Conservation (phyloP, 1,140 invertebrate species). For the Atopsyche davidsoni region DNA sequence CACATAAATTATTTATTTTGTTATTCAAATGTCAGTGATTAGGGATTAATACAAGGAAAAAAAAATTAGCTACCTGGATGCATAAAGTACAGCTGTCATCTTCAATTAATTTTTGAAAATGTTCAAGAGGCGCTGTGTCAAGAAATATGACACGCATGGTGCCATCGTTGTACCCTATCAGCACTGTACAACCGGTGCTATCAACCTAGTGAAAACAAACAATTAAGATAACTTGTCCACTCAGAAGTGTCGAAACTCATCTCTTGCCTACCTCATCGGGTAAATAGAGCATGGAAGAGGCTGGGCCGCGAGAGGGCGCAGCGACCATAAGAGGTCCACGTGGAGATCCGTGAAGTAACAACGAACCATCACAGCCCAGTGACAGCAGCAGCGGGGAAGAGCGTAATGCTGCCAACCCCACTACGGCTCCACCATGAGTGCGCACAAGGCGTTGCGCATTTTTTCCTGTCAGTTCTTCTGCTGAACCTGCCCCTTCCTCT, state of each 20-base stretch:
- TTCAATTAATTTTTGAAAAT: neutral
- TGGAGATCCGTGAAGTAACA: slow-evolving; percentile 9
- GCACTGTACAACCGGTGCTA: slow-evolving; percentile 6
- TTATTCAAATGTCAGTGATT: neutral
- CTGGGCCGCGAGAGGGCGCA: neutral
- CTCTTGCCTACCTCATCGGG: slow-evolving; percentile 6
- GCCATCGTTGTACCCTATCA: slow-evolving; percentile 6
- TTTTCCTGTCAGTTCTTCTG: neutral
- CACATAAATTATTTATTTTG: neutral
- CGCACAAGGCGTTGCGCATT: slow-evolving; percentile 9
- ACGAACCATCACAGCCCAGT: slow-evolving; percentile 18
- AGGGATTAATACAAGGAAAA: slow-evolving; percentile 4
- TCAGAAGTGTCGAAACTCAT: neutral
- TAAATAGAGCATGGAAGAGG: slow-evolving; percentile 17
- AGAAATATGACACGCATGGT: neutral
- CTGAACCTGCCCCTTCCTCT: neutral
- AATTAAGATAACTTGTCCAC: no score
- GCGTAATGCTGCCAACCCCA: slow-evolving; percentile 16
- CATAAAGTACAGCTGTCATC: slow-evolving; percentile 8
- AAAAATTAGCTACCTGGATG: slow-evolving; percentile 6
- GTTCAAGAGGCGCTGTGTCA: neutral
- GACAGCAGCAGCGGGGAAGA: slow-evolving; percentile 4
- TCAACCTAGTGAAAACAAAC: neutral
- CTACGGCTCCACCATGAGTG: slow-evolving; percentile 20
- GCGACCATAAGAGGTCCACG: slow-evolving; percentile 7